Base-by-base conservation (phyloP, 2,113 vertebrate genomes). In the Aegotheles bennettii region DNA sequence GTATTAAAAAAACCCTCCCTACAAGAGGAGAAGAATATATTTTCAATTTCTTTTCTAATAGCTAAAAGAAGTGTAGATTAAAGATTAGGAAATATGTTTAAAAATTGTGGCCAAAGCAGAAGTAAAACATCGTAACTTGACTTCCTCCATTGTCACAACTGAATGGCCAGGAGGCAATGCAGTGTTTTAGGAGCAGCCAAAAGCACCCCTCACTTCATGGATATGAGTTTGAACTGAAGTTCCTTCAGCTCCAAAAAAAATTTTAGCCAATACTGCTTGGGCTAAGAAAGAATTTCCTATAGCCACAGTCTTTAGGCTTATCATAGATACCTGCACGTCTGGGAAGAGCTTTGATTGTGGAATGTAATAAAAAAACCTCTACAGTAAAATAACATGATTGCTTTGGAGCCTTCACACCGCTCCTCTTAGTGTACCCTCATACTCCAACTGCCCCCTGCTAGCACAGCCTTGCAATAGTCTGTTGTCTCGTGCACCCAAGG, bases 1-100 rank as follows among this genome's bases (percentile, higher is more conserved):
- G 18, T 63, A 87, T 75, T n/a, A n/a, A 28, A 87, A 84, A 42
- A 73, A 80, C 65, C 7, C 59, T 95, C 53, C n/a, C 53, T 91
- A 60, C 11, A 76, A 80, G 29, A 84, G 28, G 48, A 65, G 43
- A 95, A 90, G 63, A 91, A 89, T 43, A 2, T 61, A 69, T 56
- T 97, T 93, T 51, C 78, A 71, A 48, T 71, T 90, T 88, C 75
- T 93, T 95, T 96, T 90, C 56, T 59, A 96, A 77, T 53, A 91
- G 47, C 23, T 79, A 71, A 75, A 78, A 47, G 33, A 74, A 71
- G 26, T 11, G 10, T 31, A 84, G 33, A 68, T 68, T 74, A 57
- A 90, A 89, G 53, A 68, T 11, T 35, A 82, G 57, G 40, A 93
- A 86, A n/a, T 1, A 11, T 31, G n/a, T 35, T 79, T n/a, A 17